Evolutionary conservation across 1,140 invertebrate species (phyloP), one percentile per base, ranked within the genome.

Genomic region (Zaprionus inermis): DNA sequence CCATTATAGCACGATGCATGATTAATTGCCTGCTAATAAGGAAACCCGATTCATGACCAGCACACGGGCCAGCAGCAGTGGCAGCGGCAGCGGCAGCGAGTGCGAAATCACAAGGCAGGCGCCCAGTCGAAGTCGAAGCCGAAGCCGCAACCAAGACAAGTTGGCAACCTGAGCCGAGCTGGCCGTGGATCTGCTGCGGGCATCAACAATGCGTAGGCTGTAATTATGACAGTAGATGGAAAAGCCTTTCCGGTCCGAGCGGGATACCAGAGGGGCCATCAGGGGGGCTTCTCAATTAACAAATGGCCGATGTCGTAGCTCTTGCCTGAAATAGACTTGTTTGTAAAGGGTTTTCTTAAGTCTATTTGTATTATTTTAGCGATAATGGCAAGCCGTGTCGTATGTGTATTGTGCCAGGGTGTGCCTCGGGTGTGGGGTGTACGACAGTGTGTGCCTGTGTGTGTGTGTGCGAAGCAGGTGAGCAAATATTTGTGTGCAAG

Each of bases 1-100:
- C 74, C 61, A 65, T 77, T 69, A 73, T 67, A 73, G 63, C 64
- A 44, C 66, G 78, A 52, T 66, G 72, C 57, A 80, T 86, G 83
- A 86, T 86, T 86, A 89, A 86, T 86, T 71, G 67, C 60, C 61
- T 60, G 64, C 80, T 79, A 86, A 89, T 88, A 80, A 61, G 69
- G 84, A 88, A 86, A 86, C 83, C 64, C 65, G 83, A 86, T 88
- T 68, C 64, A 55, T 57, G 38, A 75, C 44, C 68, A 46, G 73
- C 41, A 30, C 34, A 30, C 24, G 0, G 24, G 58, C 28, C 56
- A n/a, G 12, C n/a, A 44, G 12, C 20, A 7, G 14, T 49, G 12
- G 12, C n/a, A 44, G 12, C 20, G 5, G 14, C 28, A 44, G 34
- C 61, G 36, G 22, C 49, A 56, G 58, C 67, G n/a, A 57, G 24